Conservation (phyloP, 92 coral and sea anemone genomes). For the Siderastrea siderea region DNA sequence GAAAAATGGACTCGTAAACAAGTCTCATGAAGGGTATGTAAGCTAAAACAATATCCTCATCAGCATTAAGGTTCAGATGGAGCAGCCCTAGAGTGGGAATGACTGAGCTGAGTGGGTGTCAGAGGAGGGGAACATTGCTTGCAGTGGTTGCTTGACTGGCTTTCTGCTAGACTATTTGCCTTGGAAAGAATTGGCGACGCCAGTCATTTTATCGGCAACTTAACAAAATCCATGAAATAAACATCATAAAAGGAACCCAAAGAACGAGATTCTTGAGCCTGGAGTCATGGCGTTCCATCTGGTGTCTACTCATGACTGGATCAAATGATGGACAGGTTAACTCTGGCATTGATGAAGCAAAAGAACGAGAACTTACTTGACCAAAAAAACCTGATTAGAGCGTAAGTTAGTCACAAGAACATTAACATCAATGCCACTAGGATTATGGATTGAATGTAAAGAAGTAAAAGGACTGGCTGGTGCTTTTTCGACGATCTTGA, state of each 20-base stretch:
- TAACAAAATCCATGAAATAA: slow-evolving; percentile 54
- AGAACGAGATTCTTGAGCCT: slow-evolving; percentile 14
- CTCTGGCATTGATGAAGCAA: slow-evolving; percentile 64
- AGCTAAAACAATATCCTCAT: slow-evolving; percentile 24
- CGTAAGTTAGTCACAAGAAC: slow-evolving; percentile 16
- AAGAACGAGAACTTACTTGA: slow-evolving; percentile 18
- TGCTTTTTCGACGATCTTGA: slow-evolving; percentile 37
- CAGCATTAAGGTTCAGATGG: slow-evolving; percentile 37
- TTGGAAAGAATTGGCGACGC: slow-evolving; percentile 58
- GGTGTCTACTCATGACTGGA: slow-evolving; percentile 50
- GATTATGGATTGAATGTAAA: slow-evolving; percentile 34
- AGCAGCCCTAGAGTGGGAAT: not conserved
- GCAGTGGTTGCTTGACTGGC: slow-evolving; percentile 28
- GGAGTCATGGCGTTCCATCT: slow-evolving; percentile 56
- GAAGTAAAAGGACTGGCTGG: slow-evolving; percentile 40
- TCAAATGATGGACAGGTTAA: slow-evolving; percentile 42
- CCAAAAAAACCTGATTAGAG: slow-evolving; percentile 1
- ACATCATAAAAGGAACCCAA: slow-evolving; percentile 57
- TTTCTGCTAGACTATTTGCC: slow-evolving; percentile 46
- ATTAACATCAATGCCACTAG: slow-evolving; percentile 31
- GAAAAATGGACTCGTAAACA: slow-evolving; percentile 18
- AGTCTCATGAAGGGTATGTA: slow-evolving; percentile 25
- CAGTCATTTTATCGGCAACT: slow-evolving; percentile 63
- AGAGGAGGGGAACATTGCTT: slow-evolving; percentile 8
- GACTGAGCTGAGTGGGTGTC: not conserved